Base-by-base conservation (phyloP, 35 echinoderm and acorn worm species). In the Strongylocentrotus purpuratus region DNA sequence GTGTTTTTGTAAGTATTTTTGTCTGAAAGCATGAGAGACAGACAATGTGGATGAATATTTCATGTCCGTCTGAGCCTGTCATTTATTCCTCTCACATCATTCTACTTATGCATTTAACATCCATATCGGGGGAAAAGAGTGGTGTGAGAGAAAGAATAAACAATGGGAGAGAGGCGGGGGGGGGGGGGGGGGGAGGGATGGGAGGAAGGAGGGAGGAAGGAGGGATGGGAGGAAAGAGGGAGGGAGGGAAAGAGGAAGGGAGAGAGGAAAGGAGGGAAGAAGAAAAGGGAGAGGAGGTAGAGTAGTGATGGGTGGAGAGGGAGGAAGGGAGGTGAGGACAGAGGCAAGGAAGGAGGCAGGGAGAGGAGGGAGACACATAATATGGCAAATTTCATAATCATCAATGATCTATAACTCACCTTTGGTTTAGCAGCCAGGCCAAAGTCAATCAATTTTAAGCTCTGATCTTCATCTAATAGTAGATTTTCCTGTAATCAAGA, bases 371-470 rank as follows among this genome's bases (percentile, higher is more conserved):
- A 41, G 87, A 18, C 4, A 89, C 0, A 11, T 20, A 25, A 70
- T 70, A 78, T 78, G 5, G 25, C n/a, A 78, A 22, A 78, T 22
- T 4, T 4, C 50, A 55, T 55, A 55, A 55, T 55, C 50, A 9
- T 7, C 7, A 78, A 7, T n/a, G 65, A 20, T 89, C 25, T 46
- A 33, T 10, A 10, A 95, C 96, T 59, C 58, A 99, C 98, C 95
- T 99, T 99, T 61, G 98, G 98, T 95, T 97, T 99, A 0, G 98
- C 98, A 55, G 98, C 98, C 41, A 99, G 86, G 25, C 98, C 98
- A 95, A 99, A 99, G 94, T 99, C 98, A 71, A 99, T 99, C 47
- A 99, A 88, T 50, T 99, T 99, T 70, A 99, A 85, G 88, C 97
- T 99, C 95, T 99, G 98, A 31, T 99, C 98, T 32, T 97, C 98